phyloP scores from a whole-genome alignment of 2,797 vertebrate genomes.

The Pogoniulus pusillus region DNA sequence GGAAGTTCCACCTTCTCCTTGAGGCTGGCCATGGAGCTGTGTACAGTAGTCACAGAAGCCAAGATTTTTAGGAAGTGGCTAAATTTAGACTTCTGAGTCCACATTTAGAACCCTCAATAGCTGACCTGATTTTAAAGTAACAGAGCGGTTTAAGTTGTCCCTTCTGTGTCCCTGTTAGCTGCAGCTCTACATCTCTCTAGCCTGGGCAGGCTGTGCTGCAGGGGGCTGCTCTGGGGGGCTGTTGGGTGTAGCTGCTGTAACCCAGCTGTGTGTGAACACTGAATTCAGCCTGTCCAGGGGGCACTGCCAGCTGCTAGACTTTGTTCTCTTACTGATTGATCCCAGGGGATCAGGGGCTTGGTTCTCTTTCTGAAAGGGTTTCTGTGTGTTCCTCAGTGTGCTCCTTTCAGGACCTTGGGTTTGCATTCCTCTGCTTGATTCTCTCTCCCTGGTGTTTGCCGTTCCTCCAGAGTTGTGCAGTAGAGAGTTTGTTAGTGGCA shows the following conservation, averaged over 20 bases:
- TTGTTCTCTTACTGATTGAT: neutral
- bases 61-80: neutral
- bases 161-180: neutral
- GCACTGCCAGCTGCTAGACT: neutral
- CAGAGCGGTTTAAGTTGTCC: neutral
- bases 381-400: neutral
- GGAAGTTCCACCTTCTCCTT: neutral
- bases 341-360: neutral
- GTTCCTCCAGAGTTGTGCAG: neutral
- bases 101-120: neutral
- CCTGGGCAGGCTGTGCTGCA: neutral
- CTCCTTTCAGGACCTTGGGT: neutral
- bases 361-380: neutral
- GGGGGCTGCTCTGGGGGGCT: neutral
- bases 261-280: neutral
- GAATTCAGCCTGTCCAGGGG: neutral
- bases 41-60: neutral
- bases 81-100: neutral
- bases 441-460: neutral
- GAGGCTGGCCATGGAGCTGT: neutral
- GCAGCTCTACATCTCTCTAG: neutral
- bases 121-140: conserved; percentile 34
- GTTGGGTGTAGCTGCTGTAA: neutral
- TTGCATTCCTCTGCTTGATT: neutral
- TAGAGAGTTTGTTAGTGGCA: neutral